Percentiles rank a stretch among this genome's conserved stretches.
These are phyloP conservation scores for Gorsachius goisagi DNA, from an alignment of 2,113 vertebrate genomes.

Conservation along the genomic window DNA sequence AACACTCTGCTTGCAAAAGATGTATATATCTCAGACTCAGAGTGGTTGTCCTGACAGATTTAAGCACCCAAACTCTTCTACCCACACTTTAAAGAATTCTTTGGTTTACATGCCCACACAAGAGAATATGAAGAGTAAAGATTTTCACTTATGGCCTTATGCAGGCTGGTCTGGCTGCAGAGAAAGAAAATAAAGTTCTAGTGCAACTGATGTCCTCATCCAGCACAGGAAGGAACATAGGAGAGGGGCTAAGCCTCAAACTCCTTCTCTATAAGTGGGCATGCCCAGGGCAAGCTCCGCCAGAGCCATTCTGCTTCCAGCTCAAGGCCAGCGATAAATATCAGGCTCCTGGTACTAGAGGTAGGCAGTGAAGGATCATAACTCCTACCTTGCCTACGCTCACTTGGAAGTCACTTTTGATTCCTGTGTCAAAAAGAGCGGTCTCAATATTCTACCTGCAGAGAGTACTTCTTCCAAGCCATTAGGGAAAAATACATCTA, in stretches of 20 bases:
- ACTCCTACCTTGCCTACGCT: neutral
- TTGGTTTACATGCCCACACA: neutral
- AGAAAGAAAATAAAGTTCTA: neutral
- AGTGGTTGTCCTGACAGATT: neutral
- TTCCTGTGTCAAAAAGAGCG: neutral
- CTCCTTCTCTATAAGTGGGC: neutral
- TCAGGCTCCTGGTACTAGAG: neutral
- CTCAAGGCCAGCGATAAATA: neutral
- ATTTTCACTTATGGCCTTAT: neutral
- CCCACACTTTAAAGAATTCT: neutral
- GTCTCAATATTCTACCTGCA: neutral
- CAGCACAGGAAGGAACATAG: fast-evolving
- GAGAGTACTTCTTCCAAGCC: neutral
- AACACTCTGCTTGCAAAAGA: neutral
- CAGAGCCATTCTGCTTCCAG: neutral
- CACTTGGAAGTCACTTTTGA: neutral
- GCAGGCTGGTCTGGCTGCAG: neutral
- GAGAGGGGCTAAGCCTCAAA: neutral
- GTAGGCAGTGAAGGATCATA: neutral
- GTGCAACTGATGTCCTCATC: neutral
- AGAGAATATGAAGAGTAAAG: neutral
- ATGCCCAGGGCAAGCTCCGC: neutral
- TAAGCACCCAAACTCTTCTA: neutral
- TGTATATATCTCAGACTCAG: neutral
- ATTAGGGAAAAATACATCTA: neutral